Evolutionary conservation across 2,888 invertebrate species (phyloP).

Genomic region (Taphrorychus bicolor): DNA sequence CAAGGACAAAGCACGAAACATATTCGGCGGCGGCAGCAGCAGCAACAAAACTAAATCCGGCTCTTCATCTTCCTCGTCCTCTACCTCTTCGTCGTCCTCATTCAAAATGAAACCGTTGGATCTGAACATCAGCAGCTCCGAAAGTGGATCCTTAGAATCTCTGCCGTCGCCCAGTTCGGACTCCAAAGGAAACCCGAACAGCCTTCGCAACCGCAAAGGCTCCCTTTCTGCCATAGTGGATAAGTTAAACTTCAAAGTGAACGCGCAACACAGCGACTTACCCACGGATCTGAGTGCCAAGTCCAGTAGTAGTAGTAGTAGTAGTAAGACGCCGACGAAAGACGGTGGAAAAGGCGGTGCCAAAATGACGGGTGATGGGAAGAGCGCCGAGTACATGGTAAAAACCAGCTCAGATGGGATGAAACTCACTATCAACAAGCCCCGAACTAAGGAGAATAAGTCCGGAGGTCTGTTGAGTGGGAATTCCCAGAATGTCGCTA

Average conservation of each 20-base stretch:
- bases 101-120: conserved; percentile 75
- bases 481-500: not conserved
- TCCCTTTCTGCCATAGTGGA: conserved; percentile 87
- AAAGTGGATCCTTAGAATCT: conserved; percentile 49
- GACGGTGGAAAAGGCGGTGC: conserved; percentile 54
- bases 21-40: conserved; percentile 44
- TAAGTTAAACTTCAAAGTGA: conserved; percentile 69
- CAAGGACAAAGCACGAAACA: conserved; percentile 50
- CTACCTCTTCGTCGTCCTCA: not conserved
- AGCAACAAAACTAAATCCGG: conserved; percentile 25
- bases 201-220: conserved; percentile 73
- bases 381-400: conserved; percentile 87
- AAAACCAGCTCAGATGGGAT: conserved; percentile 89
- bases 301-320: conserved; percentile 48
- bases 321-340: conserved; percentile 48
- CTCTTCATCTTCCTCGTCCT: conserved; percentile 5
- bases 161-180: conserved; percentile 66
- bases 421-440: conserved; percentile 91
- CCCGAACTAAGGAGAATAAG: conserved; percentile 73
- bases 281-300: conserved; percentile 49
- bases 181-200: conserved; percentile 65
- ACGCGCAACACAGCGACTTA: conserved; percentile 72
- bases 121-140: conserved; percentile 54
- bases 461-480: conserved; percentile 45
- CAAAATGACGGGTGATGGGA: conserved; percentile 62